Evolutionary conservation across 2,113 vertebrate species (phyloP).

Genomic region (Ageneiosus marmoratus): DNA sequence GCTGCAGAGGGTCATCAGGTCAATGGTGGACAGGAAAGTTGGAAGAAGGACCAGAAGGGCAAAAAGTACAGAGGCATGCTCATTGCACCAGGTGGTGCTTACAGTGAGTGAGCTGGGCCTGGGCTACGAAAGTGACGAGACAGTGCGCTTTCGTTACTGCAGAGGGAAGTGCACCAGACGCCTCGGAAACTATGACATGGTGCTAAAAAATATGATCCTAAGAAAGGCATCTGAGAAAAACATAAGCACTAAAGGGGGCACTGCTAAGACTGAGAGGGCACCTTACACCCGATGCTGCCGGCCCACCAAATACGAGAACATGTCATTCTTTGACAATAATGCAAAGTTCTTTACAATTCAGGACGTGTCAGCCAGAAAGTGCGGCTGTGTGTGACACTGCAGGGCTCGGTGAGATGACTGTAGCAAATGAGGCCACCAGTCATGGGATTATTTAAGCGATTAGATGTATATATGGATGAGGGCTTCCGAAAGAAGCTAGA

Average conservation of each 20-base stretch:
- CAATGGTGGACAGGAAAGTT: conserved; percentile 75
- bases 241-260: conserved; percentile 65
- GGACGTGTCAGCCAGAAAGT: conserved; percentile 89
- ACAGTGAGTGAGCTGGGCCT: conserved; percentile 91
- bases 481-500: not conserved
- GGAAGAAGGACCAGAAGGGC: conserved; percentile 82
- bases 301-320: conserved; percentile 84
- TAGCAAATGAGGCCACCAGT: not conserved
- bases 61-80: conserved; percentile 74
- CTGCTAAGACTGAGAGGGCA: conserved; percentile 77
- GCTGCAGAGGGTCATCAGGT: conserved; percentile 79
- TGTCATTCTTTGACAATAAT: conserved; percentile 86
- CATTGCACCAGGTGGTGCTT: conserved; percentile 80
- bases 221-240: conserved; percentile 44
- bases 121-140: conserved; percentile 91
- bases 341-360: conserved; percentile 85
- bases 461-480: not conserved
- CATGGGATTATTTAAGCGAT: not conserved
- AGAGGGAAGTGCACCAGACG: conserved; percentile 82
- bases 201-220: conserved; percentile 80
- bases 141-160: conserved; percentile 90
- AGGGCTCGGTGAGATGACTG: not conserved
- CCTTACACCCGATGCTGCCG: conserved; percentile 88
- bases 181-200: conserved; percentile 87
- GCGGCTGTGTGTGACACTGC: conserved; percentile 86